Evolutionary conservation across 1,140 invertebrate species (phyloP).

Genomic region (Microvelia longipes): DNA sequence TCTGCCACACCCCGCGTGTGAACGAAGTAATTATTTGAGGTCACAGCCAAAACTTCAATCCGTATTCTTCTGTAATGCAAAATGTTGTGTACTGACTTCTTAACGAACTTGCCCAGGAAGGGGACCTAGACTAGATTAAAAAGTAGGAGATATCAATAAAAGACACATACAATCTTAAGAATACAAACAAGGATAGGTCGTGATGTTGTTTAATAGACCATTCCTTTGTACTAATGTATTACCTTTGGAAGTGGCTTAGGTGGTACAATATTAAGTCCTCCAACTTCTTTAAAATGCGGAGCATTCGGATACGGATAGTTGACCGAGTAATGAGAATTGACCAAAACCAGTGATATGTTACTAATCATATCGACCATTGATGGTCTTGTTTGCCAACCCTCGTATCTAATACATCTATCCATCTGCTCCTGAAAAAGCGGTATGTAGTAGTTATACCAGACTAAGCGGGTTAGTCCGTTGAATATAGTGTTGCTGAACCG

Average conservation of each 20-base stretch:
- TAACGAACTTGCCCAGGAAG: too few relatives aligned
- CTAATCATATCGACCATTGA: not conserved
- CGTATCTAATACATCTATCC: constrained; percentile 11
- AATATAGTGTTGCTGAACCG: constrained; percentile 6
- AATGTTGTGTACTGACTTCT: too few relatives aligned
- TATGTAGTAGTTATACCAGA: constrained; percentile 5
- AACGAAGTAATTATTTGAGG: too few relatives aligned
- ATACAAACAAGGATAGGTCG: too few relatives aligned
- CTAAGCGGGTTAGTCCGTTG: not conserved
- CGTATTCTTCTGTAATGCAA: too few relatives aligned
- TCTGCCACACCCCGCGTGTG: too few relatives aligned
- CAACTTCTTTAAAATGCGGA: constrained; percentile 38
- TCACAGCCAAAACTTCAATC: too few relatives aligned
- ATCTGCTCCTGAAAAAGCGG: not conserved
- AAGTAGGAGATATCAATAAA: too few relatives aligned
- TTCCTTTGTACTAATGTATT: too few relatives aligned
- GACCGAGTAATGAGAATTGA: constrained; percentile 38
- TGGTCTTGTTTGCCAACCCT: constrained; percentile 10
- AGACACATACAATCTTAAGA: too few relatives aligned
- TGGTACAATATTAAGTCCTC: constrained; percentile 36
- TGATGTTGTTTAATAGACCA: too few relatives aligned
- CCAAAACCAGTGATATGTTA: not conserved
- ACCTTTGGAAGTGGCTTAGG: constrained; percentile 15
- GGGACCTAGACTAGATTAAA: too few relatives aligned
- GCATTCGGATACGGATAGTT: constrained; percentile 32